Base-by-base conservation (phyloP, 2,888 invertebrate genomes). In the Brachynemurus nebulosus region DNA sequence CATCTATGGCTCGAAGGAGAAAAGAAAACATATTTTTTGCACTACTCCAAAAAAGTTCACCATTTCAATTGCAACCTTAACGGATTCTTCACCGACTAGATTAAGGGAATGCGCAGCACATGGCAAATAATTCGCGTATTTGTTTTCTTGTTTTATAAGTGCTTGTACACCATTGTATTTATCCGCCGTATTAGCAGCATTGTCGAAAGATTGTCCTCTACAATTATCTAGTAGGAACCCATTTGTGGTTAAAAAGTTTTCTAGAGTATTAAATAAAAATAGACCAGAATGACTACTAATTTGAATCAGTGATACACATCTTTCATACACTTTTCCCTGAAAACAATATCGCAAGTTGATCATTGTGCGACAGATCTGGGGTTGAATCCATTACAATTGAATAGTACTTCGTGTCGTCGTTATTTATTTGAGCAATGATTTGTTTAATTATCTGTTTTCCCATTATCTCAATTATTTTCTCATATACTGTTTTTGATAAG, bases 21-120 rank as follows among this genome's bases (percentile, higher is more conserved):
- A 48, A 54, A 53, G 47, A n/a, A n/a, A n/a, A n/a, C n/a, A n/a
- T n/a, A n/a, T n/a, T 47, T 50, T 50, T 50, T 56, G 52, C 6
- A 53, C 45, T 16, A 54, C 44, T 25, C 30, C 19, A 43, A 56
- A 55, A 48, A 55, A 55, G 40, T 25, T 38, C n/a, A 41, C 40
- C 5, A 51, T 45, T 36, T 50, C 45, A 7, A 40, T 14, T 9
- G 41, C 43, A 38, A 44, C 35, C 12, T 50, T 49, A 7, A 52
- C 54, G 23, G 50, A 51, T 41, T 54, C 53, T 40, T 51, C 53
- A n/a, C 54, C 52, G 9, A 54, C 47, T 38, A 53, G 49, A 54
- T 57, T 55, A 25, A 56, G 47, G 21, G 49, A 46, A 45, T 55
- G 56, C 1, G 44, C 44, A 39, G 50, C 43, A 42, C 56, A 55